phyloP scores from a whole-genome alignment of 2,113 vertebrate genomes.

The Neodon shergylaensis region DNA sequence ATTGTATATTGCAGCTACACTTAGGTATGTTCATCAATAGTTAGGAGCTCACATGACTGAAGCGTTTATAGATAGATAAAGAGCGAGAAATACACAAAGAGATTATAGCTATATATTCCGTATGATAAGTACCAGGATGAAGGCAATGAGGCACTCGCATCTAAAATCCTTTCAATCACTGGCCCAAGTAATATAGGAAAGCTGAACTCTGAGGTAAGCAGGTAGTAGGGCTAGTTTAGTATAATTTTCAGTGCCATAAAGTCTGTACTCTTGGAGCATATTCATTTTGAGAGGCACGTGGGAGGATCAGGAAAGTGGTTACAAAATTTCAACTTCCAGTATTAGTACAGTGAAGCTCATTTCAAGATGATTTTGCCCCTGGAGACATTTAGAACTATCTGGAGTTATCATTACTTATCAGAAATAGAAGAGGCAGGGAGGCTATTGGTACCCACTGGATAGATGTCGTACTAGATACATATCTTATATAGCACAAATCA shows the following conservation, averaged over 20 bases:
- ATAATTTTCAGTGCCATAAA: background rate
- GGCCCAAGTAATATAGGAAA: background rate
- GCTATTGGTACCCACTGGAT: background rate
- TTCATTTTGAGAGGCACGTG: background rate
- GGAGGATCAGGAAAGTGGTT: background rate
- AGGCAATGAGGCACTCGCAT: background rate
- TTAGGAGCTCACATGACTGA: constrained; percentile 34
- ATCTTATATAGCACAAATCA: background rate
- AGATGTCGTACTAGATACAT: background rate
- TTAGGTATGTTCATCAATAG: background rate
- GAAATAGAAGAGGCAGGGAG: background rate
- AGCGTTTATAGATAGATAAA: background rate
- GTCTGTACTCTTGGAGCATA: background rate
- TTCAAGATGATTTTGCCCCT: background rate
- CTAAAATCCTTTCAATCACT: background rate
- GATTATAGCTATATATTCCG: background rate
- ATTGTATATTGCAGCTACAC: background rate
- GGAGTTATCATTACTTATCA: background rate
- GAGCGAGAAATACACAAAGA: background rate
- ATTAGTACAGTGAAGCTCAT: background rate
- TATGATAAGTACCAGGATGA: background rate
- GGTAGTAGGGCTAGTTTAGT: background rate
- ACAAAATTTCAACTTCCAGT: background rate
- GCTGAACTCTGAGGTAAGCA: background rate
- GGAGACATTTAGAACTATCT: background rate